Percentiles rank a stretch among this genome's conserved stretches.
phyloP scores from a whole-genome alignment of 2,888 invertebrate species.

The Andrena camellia region DNA sequence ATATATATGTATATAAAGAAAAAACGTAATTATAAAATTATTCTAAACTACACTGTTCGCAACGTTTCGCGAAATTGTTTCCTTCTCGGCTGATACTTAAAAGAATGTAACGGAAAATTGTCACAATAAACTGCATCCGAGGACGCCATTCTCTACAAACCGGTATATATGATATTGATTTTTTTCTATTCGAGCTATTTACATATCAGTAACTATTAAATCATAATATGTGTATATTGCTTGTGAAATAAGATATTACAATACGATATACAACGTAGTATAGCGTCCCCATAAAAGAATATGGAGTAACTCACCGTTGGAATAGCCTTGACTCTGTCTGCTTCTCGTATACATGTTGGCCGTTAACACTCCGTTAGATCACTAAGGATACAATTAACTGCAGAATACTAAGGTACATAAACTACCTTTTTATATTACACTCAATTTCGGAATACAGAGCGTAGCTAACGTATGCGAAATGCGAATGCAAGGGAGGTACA shows the following conservation, averaged over 20 bases:
- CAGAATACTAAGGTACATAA: neutral
- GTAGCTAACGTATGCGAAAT: neutral
- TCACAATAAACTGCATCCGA: constrained; percentile 20
- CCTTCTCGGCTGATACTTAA: neutral
- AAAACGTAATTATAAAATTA: neutral
- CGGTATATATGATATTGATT: constrained; percentile 62
- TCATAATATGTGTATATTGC: neutral
- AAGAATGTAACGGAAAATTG: neutral
- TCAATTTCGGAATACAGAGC: neutral
- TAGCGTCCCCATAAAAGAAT: neutral
- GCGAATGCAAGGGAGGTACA: neutral
- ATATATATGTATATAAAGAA: neutral
- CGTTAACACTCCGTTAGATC: neutral
- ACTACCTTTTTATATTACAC: constrained; percentile 4
- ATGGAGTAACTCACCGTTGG: constrained; percentile 57
- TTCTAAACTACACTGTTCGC: neutral
- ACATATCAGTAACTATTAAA: neutral
- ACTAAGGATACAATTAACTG: constrained; percentile 8
- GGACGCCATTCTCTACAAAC: constrained; percentile 62
- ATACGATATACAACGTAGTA: neutral
- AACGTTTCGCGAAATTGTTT: neutral
- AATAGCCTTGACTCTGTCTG: constrained; percentile 67
- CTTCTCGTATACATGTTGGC: constrained; percentile 69
- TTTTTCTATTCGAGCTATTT: constrained; percentile 31
- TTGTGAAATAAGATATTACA: neutral